Evolutionary conservation across 1,140 invertebrate genomes (phyloP).

Genomic region (Reticulitermes speratus): DNA sequence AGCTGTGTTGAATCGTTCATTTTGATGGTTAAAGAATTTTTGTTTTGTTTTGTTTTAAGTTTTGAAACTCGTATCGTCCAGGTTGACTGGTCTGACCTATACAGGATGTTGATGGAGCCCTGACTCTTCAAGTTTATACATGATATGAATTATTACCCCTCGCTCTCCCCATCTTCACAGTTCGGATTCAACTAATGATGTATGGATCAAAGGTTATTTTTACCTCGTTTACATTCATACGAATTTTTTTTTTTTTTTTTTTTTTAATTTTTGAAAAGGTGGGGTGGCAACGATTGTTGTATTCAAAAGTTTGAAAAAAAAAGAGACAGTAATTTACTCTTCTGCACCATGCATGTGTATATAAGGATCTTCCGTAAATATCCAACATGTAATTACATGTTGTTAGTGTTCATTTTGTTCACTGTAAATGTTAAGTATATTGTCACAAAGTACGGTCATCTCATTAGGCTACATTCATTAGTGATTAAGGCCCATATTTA

Average conservation of each 20-base stretch:
- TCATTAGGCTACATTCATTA: no score
- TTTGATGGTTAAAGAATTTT: background rate
- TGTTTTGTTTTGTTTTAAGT: background rate
- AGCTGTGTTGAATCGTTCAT: background rate
- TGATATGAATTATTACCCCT: background rate
- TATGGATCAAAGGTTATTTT: slow-evolving; percentile 12
- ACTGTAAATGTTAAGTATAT: no score
- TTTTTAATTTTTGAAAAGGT: background rate
- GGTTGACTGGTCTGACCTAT: background rate
- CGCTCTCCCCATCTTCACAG: background rate
- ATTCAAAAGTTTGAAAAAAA: background rate
- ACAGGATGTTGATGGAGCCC: background rate
- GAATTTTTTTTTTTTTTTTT: background rate
- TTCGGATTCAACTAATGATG: background rate
- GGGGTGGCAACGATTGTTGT: background rate
- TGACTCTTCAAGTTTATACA: background rate
- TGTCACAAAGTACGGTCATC: no score
- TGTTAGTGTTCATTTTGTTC: background rate
- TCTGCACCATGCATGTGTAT: background rate
- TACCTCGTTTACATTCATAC: slow-evolving; percentile 19
- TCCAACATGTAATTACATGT: background rate
- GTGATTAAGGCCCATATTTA: no score
- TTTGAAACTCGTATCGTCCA: background rate
- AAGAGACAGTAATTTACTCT: background rate
- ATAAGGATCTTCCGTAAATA: background rate